Percentiles rank a stretch among this genome's conserved stretches.
Conservation (phyloP, 2,888 invertebrate species). For the Polyploca ridens region DNA sequence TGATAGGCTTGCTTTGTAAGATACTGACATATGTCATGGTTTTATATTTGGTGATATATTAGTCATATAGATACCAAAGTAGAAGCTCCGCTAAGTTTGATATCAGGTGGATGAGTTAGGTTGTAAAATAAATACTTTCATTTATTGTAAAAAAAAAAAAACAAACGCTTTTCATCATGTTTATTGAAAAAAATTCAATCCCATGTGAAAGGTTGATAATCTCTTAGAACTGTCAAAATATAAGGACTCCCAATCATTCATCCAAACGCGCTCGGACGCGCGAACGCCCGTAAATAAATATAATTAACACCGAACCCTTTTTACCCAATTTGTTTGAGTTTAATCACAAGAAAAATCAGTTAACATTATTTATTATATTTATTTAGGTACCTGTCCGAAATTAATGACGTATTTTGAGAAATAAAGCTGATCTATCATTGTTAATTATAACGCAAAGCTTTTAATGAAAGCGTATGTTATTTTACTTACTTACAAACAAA, state of each 20-base stretch:
- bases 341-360: not conserved
- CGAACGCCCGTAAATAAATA: not conserved
- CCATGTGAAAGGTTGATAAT: not conserved
- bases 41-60: too few relatives aligned
- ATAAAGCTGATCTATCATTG: too few relatives aligned
- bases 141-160: not conserved
- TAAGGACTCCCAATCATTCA: constrained; percentile 5
- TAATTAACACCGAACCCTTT: constrained; percentile 8
- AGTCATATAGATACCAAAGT: too few relatives aligned
- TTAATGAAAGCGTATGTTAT: too few relatives aligned
- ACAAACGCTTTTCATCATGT: not conserved
- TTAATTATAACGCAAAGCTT: too few relatives aligned
- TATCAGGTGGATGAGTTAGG: too few relatives aligned
- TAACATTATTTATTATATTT: not conserved
- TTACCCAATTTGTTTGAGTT: not conserved
- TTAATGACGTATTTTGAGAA: not conserved
- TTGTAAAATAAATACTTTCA: not conserved
- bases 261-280: not conserved
- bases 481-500: too few relatives aligned
- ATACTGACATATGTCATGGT: too few relatives aligned
- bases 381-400: not conserved
- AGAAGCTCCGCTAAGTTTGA: too few relatives aligned
- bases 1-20: too few relatives aligned
- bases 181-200: not conserved
- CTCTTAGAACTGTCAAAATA: not conserved